Conservation (phyloP, 2,888 invertebrate species). For the Drosophila diplacantha region DNA sequence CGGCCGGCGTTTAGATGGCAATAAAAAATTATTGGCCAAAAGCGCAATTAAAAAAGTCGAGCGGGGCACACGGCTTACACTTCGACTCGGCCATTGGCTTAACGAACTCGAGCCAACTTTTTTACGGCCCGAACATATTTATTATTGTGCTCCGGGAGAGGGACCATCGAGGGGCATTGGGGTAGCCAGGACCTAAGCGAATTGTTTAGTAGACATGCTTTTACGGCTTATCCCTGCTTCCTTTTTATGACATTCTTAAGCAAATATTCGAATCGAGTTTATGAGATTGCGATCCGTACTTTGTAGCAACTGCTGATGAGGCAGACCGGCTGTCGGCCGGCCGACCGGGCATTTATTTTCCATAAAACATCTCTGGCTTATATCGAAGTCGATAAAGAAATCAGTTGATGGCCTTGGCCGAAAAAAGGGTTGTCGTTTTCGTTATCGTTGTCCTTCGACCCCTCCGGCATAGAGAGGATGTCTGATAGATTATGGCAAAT, state of each 20-base stretch:
- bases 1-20: slow-evolving; percentile 52
- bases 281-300: slow-evolving; percentile 42
- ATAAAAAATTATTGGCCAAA: slow-evolving; percentile 61
- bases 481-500: slow-evolving; percentile 39
- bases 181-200: not conserved
- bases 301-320: slow-evolving; percentile 57
- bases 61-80: slow-evolving; percentile 40
- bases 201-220: slow-evolving; percentile 41
- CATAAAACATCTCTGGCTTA: slow-evolving; percentile 52
- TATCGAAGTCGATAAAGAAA: slow-evolving; percentile 54
- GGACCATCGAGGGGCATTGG: not conserved
- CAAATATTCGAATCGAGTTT: slow-evolving; percentile 54
- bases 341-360: slow-evolving; percentile 45
- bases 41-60: slow-evolving; percentile 65
- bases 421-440: slow-evolving; percentile 23
- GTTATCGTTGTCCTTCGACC: not conserved
- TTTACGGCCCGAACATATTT: slow-evolving; percentile 61
- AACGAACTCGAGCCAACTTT: slow-evolving; percentile 53
- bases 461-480: not conserved
- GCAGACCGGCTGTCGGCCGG: slow-evolving; percentile 42
- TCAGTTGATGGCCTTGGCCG: slow-evolving; percentile 33
- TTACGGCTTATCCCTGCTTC: slow-evolving; percentile 38
- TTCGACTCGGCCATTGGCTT: slow-evolving; percentile 16
- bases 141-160: slow-evolving; percentile 45
- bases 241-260: slow-evolving; percentile 60